Evolutionary conservation across 1,140 invertebrate species (phyloP).

Genomic region (Drosophila watanabei): DNA sequence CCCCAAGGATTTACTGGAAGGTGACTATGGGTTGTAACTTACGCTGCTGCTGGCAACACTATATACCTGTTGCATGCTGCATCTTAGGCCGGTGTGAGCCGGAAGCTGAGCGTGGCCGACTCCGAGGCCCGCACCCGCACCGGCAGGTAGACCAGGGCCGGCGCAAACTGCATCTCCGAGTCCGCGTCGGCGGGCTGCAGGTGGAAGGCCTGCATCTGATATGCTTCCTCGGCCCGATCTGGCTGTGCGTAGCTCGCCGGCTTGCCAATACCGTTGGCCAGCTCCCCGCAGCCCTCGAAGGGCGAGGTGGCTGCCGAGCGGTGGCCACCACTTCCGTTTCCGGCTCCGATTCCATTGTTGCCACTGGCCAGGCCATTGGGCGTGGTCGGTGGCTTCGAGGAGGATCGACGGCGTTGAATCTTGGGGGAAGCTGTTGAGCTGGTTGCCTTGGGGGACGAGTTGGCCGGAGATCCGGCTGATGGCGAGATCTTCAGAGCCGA

Average conservation of each 20-base stretch:
- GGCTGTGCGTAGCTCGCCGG: conserved; percentile 74
- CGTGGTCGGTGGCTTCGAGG: conserved; percentile 28
- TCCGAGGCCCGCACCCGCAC: conserved; percentile 92
- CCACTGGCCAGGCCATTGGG: conserved; percentile 48
- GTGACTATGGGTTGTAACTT: conserved; percentile 61
- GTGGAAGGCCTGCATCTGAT: conserved; percentile 85
- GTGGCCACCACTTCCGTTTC: conserved; percentile 25
- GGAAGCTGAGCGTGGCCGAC: conserved; percentile 94
- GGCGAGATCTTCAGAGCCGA: conserved; percentile 21
- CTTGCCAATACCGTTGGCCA: conserved; percentile 72
- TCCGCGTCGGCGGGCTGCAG: conserved; percentile 65
- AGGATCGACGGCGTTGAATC: conserved; percentile 22
- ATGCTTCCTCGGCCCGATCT: conserved; percentile 59
- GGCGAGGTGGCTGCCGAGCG: conserved; percentile 76
- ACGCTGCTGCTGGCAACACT: conserved; percentile 76
- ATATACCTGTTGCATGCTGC: conserved; percentile 44
- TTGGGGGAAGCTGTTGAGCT: conserved; percentile 39
- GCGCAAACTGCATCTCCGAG: conserved; percentile 88
- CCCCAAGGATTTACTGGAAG: background rate
- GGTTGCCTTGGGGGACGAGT: conserved; percentile 42
- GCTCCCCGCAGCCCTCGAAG: conserved; percentile 59
- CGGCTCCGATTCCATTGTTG: conserved; percentile 9
- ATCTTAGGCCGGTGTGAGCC: conserved; percentile 93
- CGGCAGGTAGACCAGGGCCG: conserved; percentile 96
- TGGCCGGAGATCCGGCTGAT: conserved; percentile 10